These are phyloP conservation scores for Nesoenas mayeri DNA, from an alignment of 2,113 vertebrate species.

Conservation along the genomic window DNA sequence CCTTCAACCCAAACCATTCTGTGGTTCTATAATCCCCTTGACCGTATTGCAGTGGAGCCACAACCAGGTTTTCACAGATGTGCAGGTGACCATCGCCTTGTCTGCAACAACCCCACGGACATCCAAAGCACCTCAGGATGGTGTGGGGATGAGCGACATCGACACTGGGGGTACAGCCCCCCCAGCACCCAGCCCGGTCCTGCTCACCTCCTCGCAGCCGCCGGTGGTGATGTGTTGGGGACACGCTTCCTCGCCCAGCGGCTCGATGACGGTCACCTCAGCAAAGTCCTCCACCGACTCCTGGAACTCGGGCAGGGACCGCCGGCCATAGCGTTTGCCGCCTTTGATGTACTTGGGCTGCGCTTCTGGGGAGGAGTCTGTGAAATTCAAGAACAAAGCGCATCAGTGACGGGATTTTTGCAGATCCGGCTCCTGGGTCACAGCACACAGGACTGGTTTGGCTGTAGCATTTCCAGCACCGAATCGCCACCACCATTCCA, in stretches of 20 bases:
- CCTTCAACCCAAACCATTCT: too few relatives aligned
- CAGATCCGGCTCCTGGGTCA: not conserved
- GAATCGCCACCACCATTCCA: fast-evolving
- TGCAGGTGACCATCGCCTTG: fast-evolving
- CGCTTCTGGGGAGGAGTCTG: slow-evolving; percentile 82
- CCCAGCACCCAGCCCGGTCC: fast-evolving
- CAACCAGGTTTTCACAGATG: fast-evolving
- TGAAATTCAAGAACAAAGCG: not conserved
- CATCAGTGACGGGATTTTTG: fast-evolving
- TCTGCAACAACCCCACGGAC: not conserved
- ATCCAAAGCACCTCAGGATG: not conserved
- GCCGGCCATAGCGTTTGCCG: slow-evolving; percentile 90
- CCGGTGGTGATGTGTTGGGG: slow-evolving; percentile 68
- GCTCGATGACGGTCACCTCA: slow-evolving; percentile 69
- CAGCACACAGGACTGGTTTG: not conserved
- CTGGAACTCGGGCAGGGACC: slow-evolving; percentile 86
- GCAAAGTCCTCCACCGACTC: slow-evolving; percentile 75
- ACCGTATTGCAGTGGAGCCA: fast-evolving
- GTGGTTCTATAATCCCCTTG: too few relatives aligned
- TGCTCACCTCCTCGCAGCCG: slow-evolving; percentile 81
- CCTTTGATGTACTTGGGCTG: slow-evolving; percentile 94
- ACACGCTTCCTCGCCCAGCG: slow-evolving; percentile 40
- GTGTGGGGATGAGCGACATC: too few relatives aligned
- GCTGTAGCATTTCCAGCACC: fast-evolving
- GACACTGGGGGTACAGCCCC: not conserved